A percentile compares a stretch with the other conserved stretches of the same genome.
These are phyloP conservation scores for Eretmodus cyanostictus DNA, from an alignment of 2,113 vertebrate genomes.

Conservation along the genomic window DNA sequence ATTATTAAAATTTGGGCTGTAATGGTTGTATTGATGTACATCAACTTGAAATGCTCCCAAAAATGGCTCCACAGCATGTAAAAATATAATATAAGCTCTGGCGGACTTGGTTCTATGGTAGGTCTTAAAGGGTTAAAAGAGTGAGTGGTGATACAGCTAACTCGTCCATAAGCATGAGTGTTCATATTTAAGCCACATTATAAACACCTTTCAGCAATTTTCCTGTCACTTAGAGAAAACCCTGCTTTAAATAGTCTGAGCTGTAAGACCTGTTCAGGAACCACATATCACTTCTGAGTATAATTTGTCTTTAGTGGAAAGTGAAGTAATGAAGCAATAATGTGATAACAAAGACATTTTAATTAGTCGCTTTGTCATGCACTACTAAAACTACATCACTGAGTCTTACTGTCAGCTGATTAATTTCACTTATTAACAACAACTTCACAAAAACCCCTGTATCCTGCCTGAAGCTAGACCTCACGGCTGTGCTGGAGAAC, in stretches of 20 bases:
- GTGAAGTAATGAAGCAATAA: background rate
- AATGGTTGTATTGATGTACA: background rate
- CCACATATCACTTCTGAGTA: background rate
- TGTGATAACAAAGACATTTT: background rate
- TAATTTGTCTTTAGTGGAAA: background rate
- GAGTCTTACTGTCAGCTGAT: background rate
- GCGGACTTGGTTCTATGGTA: background rate
- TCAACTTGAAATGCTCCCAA: background rate
- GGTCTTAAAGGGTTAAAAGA: background rate
- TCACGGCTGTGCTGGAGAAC: background rate
- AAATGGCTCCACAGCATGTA: rapidly evolving
- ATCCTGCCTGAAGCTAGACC: background rate
- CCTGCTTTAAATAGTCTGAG: background rate
- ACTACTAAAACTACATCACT: background rate
- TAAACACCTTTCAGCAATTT: background rate
- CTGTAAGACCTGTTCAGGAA: background rate
- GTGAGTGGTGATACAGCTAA: background rate
- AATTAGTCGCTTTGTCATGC: background rate
- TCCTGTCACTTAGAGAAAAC: background rate
- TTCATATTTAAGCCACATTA: background rate
- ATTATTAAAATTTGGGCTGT: rapidly evolving
- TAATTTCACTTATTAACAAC: background rate
- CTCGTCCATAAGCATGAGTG: background rate
- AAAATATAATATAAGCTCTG: background rate
- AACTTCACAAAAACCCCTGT: background rate